phyloP scores from a whole-genome alignment of 2,113 vertebrate species.

The Calidris pygmaea region DNA sequence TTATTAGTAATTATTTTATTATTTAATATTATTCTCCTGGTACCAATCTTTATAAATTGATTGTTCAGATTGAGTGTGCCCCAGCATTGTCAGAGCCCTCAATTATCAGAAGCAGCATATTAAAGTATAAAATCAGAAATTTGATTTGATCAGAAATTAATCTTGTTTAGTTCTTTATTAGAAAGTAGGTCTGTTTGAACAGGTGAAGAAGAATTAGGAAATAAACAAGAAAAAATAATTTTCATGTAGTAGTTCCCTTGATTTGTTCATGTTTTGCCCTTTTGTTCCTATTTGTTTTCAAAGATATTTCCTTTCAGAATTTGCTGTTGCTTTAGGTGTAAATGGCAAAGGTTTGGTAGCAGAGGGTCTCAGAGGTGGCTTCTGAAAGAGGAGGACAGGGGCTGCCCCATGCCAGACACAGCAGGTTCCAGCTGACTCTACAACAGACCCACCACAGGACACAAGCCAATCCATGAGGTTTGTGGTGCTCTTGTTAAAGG shows the following conservation, averaged over 20 bases:
- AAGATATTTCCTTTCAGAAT: background rate
- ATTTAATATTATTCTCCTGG: background rate
- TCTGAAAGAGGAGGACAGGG: background rate
- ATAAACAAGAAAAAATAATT: background rate
- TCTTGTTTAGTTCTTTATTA: background rate
- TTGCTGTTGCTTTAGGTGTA: background rate
- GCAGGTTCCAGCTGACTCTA: background rate
- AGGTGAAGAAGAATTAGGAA: background rate
- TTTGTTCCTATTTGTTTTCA: background rate
- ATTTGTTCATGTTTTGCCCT: background rate
- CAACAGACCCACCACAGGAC: background rate
- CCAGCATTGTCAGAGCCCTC: background rate
- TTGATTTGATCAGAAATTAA: background rate
- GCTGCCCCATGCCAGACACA: background rate
- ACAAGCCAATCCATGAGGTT: background rate
- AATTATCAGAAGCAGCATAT: background rate
- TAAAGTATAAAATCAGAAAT: background rate
- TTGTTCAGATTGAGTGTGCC: background rate
- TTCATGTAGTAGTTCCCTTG: background rate
- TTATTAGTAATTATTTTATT: background rate
- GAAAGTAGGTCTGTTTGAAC: background rate
- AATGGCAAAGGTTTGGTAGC: background rate
- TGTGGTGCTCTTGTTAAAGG: background rate
- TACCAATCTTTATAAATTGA: background rate
- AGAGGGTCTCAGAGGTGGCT: background rate